Base-by-base conservation (phyloP, 2,113 vertebrate genomes). In the Hystrix brachyura region DNA sequence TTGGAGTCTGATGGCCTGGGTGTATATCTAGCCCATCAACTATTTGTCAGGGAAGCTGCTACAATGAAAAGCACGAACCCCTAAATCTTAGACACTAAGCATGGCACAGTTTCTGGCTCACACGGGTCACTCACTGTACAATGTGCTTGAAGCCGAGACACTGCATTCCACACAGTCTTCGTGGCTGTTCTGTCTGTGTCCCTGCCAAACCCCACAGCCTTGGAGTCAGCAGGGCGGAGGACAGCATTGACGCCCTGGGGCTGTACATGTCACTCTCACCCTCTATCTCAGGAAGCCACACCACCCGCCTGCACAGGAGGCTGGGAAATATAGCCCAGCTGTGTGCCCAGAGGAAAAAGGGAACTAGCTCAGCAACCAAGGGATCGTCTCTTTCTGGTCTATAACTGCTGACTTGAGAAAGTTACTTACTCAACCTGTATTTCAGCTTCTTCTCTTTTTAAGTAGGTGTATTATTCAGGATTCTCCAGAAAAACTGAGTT, bases 31-130 rank as follows among this genome's bases (percentile, higher is more conserved):
- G 15, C 48, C 15, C 3, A 17, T 15, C 17, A 7, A 7, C 38
- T n/a, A 23, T 92, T 67, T 86, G 62, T 80, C 67, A 95, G 57
- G 27, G 32, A 80, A 67, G 91, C n/a, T 83, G 65, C 21, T 83
- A 12, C 62, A 87, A 88, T 69, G 72, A 93, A 93, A 87, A 95
- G 23, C 9, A 78, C 3, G 76, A 83, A 53, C 1, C 0, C 27
- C 51, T 7, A 93, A 32, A 53, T 38, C 80, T 93, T 74, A 79
- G 64, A 34, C 27, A 79, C 60, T 23, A 69, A 95, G 51, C 18
- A 53, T 29, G 27, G 29, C 21, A 53, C 29, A 55, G 13, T 51
- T 46, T 80, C 57, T n/a, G 88, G n/a, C 53, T 83, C 29, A 46
- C 21, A 78, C 8, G 1, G n/a, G 32, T 69, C 67, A n/a, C 34